phyloP scores from a whole-genome alignment of 2,113 vertebrate species.

The Odobenus rosmarus region DNA sequence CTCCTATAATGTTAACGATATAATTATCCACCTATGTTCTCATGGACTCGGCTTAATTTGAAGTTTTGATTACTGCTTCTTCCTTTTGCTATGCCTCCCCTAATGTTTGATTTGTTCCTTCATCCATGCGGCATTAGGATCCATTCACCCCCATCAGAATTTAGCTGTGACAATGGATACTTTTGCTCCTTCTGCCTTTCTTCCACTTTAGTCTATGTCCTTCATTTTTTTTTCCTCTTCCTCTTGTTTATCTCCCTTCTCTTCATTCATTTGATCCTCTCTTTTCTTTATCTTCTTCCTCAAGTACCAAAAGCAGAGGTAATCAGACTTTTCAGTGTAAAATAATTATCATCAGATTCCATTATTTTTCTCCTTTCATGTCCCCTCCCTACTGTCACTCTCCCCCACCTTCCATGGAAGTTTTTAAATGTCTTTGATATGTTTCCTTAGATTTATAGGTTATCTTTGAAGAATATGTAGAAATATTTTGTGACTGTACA shows the following conservation, averaged over 20 bases:
- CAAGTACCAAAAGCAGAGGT: not conserved
- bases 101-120: not conserved
- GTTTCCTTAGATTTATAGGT: not conserved
- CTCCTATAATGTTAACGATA: not conserved
- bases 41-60: not conserved
- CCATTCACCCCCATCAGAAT: not conserved
- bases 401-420: not conserved
- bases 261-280: not conserved
- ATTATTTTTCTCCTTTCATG: not conserved
- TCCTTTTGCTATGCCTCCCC: not conserved
- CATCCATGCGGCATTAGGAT: not conserved
- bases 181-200: not conserved
- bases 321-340: not conserved
- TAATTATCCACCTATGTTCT: not conserved
- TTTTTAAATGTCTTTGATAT: not conserved
- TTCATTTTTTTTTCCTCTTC: not conserved
- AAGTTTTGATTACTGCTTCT: not conserved
- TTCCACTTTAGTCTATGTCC: not conserved
- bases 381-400: not conserved
- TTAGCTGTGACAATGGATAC: not conserved
- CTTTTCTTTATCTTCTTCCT: not conserved
- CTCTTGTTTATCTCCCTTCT: not conserved
- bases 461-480: not conserved
- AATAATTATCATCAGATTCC: not conserved
- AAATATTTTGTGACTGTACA: not conserved